Percentiles rank a stretch among this genome's conserved stretches.
Evolutionary conservation across 64 coral and sea anemone species (phyloP).

Genomic region (Montipora foliosa): DNA sequence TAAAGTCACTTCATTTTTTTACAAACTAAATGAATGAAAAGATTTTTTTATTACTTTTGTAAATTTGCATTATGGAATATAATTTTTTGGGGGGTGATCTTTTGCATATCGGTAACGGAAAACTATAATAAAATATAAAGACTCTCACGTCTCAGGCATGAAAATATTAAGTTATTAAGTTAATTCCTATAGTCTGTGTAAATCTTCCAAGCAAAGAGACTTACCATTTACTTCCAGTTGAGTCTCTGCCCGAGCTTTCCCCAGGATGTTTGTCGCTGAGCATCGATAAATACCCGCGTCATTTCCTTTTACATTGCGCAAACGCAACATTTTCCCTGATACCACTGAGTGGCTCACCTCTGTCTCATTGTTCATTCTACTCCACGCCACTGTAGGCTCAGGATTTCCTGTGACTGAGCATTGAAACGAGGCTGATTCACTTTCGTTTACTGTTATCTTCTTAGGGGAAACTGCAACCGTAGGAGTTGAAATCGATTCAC

Average conservation of each 20-base stretch:
- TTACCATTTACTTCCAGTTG: background rate
- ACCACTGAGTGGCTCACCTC: background rate
- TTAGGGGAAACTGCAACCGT: background rate
- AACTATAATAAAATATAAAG: too few relatives aligned
- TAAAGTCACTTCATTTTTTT: too few relatives aligned
- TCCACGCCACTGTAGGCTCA: conserved; percentile 30
- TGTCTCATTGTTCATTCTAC: conserved; percentile 37
- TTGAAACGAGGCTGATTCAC: background rate
- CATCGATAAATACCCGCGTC: conserved; percentile 2
- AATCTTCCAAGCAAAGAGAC: too few relatives aligned
- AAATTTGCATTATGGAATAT: too few relatives aligned
- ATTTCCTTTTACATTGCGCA: background rate
- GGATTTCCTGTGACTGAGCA: conserved; percentile 68
- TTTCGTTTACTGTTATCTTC: conserved; percentile 24
- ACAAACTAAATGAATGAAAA: too few relatives aligned
- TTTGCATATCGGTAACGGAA: too few relatives aligned
- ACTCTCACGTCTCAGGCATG: too few relatives aligned
- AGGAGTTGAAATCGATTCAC: background rate
- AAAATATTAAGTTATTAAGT: too few relatives aligned
- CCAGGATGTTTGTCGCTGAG: conserved; percentile 1
- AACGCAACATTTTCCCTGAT: background rate
- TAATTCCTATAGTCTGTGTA: too few relatives aligned
- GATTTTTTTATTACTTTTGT: too few relatives aligned
- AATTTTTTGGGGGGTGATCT: too few relatives aligned
- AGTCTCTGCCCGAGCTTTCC: background rate